Percentiles rank a stretch among this genome's conserved stretches.
These are phyloP conservation scores for Zapornia atra DNA, from an alignment of 2,113 vertebrate genomes.

Conservation along the genomic window DNA sequence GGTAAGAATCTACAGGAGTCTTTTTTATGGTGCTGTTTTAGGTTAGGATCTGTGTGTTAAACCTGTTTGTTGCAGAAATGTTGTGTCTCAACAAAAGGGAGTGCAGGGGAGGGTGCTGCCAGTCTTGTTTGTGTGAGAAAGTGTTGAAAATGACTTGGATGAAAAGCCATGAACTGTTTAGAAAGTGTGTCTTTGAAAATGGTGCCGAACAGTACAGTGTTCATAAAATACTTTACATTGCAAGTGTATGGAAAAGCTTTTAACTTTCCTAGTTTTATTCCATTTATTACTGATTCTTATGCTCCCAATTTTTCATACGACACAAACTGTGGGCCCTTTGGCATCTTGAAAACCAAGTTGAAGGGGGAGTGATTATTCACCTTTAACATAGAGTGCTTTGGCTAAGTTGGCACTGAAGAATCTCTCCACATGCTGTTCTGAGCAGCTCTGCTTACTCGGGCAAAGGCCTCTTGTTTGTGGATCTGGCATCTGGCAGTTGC, in stretches of 20 bases:
- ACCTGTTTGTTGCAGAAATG: neutral
- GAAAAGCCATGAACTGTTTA: neutral
- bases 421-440: neutral
- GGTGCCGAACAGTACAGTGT: neutral
- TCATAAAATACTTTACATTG: neutral
- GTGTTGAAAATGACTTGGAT: neutral
- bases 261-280: neutral
- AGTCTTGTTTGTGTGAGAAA: neutral
- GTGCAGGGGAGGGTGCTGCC: neutral
- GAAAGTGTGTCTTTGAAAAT: neutral
- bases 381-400: neutral
- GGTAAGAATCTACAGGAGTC: neutral
- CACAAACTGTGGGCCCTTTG: neutral
- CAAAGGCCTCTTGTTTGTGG: neutral
- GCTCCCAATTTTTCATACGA: neutral
- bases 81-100: neutral
- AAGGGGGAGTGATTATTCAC: neutral
- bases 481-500: neutral
- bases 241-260: neutral
- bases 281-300: neutral
- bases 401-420: neutral
- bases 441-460: neutral
- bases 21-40: neutral
- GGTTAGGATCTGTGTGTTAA: neutral
- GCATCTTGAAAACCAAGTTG: neutral